These are phyloP conservation scores for Poeciliopsis prolifica DNA, from an alignment of 2,113 vertebrate species.

Conservation along the genomic window DNA sequence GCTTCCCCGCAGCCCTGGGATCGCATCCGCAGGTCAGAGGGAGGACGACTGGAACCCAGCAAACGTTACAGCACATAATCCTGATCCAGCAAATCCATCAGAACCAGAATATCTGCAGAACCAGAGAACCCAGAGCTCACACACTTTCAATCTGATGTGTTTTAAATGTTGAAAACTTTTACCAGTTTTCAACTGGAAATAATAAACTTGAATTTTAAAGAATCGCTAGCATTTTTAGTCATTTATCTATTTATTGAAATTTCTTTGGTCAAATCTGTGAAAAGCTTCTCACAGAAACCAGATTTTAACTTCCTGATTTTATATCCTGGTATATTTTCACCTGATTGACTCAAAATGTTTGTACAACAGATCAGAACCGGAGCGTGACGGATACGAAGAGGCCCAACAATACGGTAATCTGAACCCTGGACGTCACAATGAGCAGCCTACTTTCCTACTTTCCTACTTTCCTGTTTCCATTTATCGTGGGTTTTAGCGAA, in stretches of 20 bases:
- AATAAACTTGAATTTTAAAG: too few species aligned
- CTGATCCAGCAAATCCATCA: too few species aligned
- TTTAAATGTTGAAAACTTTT: too few species aligned
- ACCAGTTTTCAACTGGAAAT: too few species aligned
- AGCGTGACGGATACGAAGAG: background rate
- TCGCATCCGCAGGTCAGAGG: too few species aligned
- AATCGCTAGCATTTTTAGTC: background rate
- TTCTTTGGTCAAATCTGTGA: background rate
- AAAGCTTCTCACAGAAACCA: background rate
- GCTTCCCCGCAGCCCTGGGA: background rate
- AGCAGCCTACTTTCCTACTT: conserved; percentile 42
- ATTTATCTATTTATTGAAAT: background rate
- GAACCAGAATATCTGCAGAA: too few species aligned
- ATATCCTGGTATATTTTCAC: background rate
- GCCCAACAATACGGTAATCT: conserved; percentile 19
- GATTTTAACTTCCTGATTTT: background rate
- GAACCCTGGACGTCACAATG: conserved; percentile 33
- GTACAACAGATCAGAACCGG: background rate
- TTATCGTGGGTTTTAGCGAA: background rate
- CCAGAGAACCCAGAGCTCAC: too few species aligned
- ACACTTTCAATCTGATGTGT: too few species aligned
- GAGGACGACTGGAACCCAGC: too few species aligned
- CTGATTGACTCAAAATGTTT: background rate
- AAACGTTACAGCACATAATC: background rate
- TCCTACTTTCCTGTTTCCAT: conserved; percentile 58